Evolutionary conservation across 2,797 vertebrate genomes (phyloP).

Genomic region (Catostomus latipinnis): DNA sequence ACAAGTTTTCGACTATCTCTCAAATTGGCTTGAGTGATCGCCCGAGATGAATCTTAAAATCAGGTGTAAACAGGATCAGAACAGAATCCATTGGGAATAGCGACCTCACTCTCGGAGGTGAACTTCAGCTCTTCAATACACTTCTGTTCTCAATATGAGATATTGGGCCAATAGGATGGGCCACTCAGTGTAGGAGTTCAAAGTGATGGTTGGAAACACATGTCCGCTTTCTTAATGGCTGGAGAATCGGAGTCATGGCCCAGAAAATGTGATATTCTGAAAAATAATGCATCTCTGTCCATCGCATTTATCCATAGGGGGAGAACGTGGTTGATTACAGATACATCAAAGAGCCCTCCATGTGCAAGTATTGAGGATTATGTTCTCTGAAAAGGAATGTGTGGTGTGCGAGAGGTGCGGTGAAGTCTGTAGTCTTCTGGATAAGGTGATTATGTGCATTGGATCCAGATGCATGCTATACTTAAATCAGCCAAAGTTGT

Average conservation of each 20-base stretch:
- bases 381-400: slow-evolving; percentile 41
- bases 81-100: neutral
- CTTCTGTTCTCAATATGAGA: slow-evolving; percentile 12
- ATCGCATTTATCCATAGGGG: slow-evolving; percentile 32
- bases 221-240: slow-evolving; percentile 19
- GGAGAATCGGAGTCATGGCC: slow-evolving; percentile 24
- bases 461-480: slow-evolving; percentile 47
- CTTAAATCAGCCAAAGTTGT: slow-evolving; percentile 32
- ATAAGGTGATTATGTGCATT: slow-evolving; percentile 43
- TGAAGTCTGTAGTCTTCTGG: slow-evolving; percentile 53
- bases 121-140: neutral
- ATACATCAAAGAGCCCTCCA: slow-evolving; percentile 42
- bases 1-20: too few species aligned
- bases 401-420: slow-evolving; percentile 28
- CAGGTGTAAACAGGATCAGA: neutral
- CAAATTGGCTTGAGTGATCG: too few species aligned
- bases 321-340: slow-evolving; percentile 39
- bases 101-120: too few species aligned
- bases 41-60: too few species aligned
- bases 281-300: slow-evolving; percentile 36
- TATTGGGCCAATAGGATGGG: slow-evolving; percentile 10
- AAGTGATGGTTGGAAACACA: slow-evolving; percentile 20
- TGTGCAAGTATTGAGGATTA: slow-evolving; percentile 44
- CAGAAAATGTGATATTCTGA: slow-evolving; percentile 33
- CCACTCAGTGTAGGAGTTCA: slow-evolving; percentile 15